Conservation (phyloP, 2,113 vertebrate genomes). For the Sakesphorus luctuosus region DNA sequence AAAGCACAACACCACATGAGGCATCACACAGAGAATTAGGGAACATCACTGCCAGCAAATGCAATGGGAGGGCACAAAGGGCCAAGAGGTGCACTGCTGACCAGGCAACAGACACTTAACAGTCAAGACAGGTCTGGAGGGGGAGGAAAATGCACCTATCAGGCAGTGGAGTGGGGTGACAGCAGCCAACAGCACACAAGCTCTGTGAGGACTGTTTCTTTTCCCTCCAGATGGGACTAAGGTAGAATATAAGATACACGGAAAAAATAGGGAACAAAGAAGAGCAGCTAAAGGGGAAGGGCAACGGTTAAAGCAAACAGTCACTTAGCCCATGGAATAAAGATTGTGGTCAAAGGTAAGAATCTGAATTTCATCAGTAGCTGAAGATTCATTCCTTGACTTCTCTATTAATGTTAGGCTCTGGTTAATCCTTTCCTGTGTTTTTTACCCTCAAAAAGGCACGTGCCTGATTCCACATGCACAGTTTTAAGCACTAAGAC, state of each 20-base stretch:
- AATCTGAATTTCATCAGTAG: not conserved
- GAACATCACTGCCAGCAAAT: rapidly evolving
- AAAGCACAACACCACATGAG: not conserved
- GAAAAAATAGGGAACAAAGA: not conserved
- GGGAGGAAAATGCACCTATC: not conserved
- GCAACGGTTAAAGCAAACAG: not conserved
- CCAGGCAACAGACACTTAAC: not conserved
- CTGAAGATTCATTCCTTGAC: not conserved
- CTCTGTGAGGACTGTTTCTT: not conserved
- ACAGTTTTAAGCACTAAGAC: not conserved
- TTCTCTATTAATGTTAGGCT: not conserved
- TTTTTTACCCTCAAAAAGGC: not conserved
- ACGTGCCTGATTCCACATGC: not conserved
- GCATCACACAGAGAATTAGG: too few relatives aligned
- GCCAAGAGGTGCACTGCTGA: not conserved
- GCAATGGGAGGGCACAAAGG: not conserved
- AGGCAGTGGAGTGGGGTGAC: not conserved
- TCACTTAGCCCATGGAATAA: not conserved
- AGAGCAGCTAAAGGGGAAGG: not conserved
- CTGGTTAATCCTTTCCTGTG: not conserved
- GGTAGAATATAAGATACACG: not conserved
- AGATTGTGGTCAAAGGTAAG: not conserved
- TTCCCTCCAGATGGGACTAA: not conserved
- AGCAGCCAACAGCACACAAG: not conserved
- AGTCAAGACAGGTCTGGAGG: not conserved